phyloP scores from a whole-genome alignment of 2,888 invertebrate species.

The Merodon equestris region DNA sequence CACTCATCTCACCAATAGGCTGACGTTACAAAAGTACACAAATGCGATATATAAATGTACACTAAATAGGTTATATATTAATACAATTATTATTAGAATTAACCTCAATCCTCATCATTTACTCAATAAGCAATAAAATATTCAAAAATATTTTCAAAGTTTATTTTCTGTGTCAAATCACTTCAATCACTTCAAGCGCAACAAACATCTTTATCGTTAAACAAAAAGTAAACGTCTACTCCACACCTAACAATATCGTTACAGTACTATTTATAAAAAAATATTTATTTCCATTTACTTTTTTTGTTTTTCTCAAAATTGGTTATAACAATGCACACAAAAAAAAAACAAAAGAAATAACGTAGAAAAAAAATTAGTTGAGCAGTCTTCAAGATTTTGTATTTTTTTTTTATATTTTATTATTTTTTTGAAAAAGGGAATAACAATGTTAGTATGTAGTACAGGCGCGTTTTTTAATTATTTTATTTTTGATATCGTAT shows the following conservation, averaged over 20 bases:
- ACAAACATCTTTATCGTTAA: no score
- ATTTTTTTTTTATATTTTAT: background rate
- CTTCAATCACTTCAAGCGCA: constrained; percentile 53
- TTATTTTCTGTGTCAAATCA: constrained; percentile 13
- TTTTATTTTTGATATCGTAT: constrained; percentile 34
- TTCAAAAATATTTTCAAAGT: constrained; percentile 27
- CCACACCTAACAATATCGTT: constrained; percentile 32
- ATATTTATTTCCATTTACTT: no score
- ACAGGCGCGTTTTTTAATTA: constrained; percentile 40
- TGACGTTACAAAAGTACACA: constrained; percentile 63
- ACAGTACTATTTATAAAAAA: background rate
- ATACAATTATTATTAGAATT: constrained; percentile 10
- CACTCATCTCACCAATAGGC: constrained; percentile 20
- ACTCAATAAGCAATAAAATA: constrained; percentile 12
- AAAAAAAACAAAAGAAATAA: constrained; percentile 19
- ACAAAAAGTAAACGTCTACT: constrained; percentile 15
- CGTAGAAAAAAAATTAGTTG: constrained; percentile 50
- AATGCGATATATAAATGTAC: constrained; percentile 45
- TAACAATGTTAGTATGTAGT: constrained; percentile 52
- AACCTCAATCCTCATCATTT: constrained; percentile 1
- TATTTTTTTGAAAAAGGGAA: constrained; percentile 27
- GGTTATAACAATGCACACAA: no score
- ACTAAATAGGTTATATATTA: constrained; percentile 22
- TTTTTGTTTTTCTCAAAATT: no score
- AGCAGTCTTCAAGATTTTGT: constrained; percentile 64